phyloP scores from a whole-genome alignment of 2,797 vertebrate species.

The Triplophysa bombifrons region DNA sequence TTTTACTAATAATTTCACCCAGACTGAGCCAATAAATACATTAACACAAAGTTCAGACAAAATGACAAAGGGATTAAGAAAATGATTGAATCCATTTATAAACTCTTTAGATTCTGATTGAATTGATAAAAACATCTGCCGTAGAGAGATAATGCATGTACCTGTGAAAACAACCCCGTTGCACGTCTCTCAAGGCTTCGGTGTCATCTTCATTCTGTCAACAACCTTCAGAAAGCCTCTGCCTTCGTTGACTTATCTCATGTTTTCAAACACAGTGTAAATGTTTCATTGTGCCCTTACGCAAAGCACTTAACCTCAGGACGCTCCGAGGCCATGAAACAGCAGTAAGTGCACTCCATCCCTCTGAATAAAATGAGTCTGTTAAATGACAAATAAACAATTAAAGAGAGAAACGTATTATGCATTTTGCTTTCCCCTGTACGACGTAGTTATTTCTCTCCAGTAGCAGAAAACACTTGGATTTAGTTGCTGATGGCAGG shows the following conservation, averaged over 20 bases:
- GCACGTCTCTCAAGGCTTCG: not conserved
- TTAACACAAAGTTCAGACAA: slow-evolving; percentile 20
- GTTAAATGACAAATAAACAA: slow-evolving; percentile 30
- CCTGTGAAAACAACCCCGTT: slow-evolving; percentile 59
- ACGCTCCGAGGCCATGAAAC: not conserved
- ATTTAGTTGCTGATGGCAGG: too few relatives aligned
- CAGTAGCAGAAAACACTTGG: too few relatives aligned
- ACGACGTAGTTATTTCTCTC: not conserved
- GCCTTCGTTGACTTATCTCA: slow-evolving; percentile 12
- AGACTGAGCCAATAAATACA: not conserved
- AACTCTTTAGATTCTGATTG: slow-evolving; percentile 63
- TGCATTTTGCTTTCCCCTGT: not conserved
- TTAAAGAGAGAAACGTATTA: not conserved
- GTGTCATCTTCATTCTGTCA: not conserved
- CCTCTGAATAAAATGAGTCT: not conserved
- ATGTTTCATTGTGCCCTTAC: slow-evolving; percentile 7
- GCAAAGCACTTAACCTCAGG: not conserved
- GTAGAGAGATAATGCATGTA: slow-evolving; percentile 68
- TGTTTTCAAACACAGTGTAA: slow-evolving; percentile 11
- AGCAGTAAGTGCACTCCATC: slow-evolving; percentile 13
- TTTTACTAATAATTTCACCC: not conserved
- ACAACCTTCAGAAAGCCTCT: not conserved
- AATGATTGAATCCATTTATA: slow-evolving; percentile 5
- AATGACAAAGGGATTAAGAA: slow-evolving; percentile 9
- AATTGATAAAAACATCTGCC: slow-evolving; percentile 77